These are phyloP conservation scores for Orussus abietinus DNA, from an alignment of 1,140 invertebrate species.

Conservation along the genomic window DNA sequence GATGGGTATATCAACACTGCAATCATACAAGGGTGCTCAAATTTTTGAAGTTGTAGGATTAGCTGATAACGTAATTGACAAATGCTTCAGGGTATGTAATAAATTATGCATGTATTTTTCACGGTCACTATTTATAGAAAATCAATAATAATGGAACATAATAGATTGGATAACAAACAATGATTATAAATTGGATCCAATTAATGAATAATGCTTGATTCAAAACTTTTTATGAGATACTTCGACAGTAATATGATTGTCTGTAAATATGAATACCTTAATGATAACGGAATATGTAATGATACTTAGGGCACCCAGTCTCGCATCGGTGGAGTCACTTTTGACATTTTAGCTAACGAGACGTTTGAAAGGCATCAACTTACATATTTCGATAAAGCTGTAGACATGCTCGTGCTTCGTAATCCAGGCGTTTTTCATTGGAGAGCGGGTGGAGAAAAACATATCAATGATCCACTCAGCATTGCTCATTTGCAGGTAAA, in stretches of 20 bases:
- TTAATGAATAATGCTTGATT: constrained; percentile 38
- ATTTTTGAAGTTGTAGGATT: constrained; percentile 99
- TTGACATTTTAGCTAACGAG: constrained; percentile 87
- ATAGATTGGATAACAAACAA: constrained; percentile 9
- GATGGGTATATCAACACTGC: constrained; percentile 98
- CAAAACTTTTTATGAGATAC: constrained; percentile 22
- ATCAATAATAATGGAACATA: constrained; percentile 1
- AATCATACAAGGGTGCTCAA: constrained; percentile 99
- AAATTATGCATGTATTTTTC: too few species aligned
- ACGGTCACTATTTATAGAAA: too few species aligned
- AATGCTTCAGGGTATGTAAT: constrained; percentile 77
- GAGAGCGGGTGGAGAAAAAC: constrained; percentile 95
- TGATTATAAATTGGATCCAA: constrained; percentile 42
- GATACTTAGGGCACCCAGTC: constrained; percentile 91
- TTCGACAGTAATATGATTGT: not conserved
- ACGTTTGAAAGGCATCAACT: constrained; percentile 78
- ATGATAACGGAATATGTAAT: too few species aligned
- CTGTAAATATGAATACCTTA: too few species aligned
- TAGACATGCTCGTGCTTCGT: constrained; percentile 78
- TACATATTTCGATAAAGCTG: constrained; percentile 67
- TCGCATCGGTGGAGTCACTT: constrained; percentile 88
- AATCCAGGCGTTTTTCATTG: constrained; percentile 96
- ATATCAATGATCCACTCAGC: constrained; percentile 93
- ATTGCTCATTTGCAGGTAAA: constrained; percentile 85
- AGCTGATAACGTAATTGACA: constrained; percentile 86